Evolutionary conservation across 2,797 vertebrate species (phyloP), one percentile per base, ranked within the genome.

Genomic region (Mus minutoides): DNA sequence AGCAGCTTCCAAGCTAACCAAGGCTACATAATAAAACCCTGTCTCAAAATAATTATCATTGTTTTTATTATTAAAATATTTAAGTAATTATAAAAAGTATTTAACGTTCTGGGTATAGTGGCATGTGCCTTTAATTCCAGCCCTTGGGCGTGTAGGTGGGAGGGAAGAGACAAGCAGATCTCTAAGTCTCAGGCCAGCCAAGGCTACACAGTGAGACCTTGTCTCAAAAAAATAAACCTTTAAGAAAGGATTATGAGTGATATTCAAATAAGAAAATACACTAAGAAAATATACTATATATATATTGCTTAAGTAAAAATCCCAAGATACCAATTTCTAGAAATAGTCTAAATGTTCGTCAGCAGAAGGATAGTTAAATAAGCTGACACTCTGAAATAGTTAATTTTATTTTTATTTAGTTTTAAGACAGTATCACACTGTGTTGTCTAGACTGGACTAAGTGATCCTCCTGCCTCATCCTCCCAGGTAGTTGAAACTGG

Each of bases 251-350:
- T 31, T 26, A 88, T 29, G 52, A 92, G 1, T 88, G 64, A 37
- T 82, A 79, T 37, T 29, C 89, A 90, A 64, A 84, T 84, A 82
- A 92, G 46, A 84, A 94, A 96, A 89, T 90, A 40, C 85, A 26
- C 83, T 34, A 82, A 92, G 46, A 84, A 94, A 96, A 89, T 90
- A n/a, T 85, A 26, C 79, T 37, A 12, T 49, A 49, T 46, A 93
- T 75, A 58, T 91, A 83, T 89, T 91, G 17, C 19, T 60, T 79
- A 88, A 97, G 54, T 80, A 89, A 85, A 16, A 94, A 82, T 78
- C 5, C 29, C 90, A 84, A 26, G 31, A 34, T 52, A 12, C 34
- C 77, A 92, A 80, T 95, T 37, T 34, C 60, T 90, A 89, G 85
- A 94, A 86, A 54, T 49, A 86, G 24, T 67, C 43, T 86, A 67